Evolutionary conservation across 2,888 invertebrate genomes (phyloP).

Genomic region (Psylliodes chrysocephalus): DNA sequence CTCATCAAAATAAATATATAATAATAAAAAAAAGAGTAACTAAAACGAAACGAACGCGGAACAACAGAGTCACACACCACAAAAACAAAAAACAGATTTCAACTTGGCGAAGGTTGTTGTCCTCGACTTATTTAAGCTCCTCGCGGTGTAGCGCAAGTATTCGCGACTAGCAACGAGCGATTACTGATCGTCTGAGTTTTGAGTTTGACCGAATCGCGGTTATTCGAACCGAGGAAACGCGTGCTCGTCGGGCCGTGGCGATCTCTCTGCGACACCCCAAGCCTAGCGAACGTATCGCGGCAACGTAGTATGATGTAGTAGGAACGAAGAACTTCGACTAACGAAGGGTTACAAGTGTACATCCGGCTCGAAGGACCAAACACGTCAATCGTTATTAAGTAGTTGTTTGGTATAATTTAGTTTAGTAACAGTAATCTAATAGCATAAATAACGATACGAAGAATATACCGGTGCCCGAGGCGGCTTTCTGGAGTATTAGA

Average conservation of each 20-base stretch:
- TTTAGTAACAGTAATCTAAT: no score
- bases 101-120: constrained; percentile 40
- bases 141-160: neutral
- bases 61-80: constrained; percentile 29
- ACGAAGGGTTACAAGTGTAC: neutral
- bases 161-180: constrained; percentile 4
- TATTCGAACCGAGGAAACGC: constrained; percentile 9
- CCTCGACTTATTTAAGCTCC: constrained; percentile 20
- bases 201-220: constrained; percentile 7
- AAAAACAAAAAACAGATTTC: constrained; percentile 27
- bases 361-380: no score
- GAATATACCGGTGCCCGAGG: no score
- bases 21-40: constrained; percentile 12
- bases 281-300: neutral
- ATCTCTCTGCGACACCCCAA: constrained; percentile 2
- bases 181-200: constrained; percentile 7
- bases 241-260: constrained; percentile 21
- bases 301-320: no score
- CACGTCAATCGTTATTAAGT: no score
- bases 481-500: no score
- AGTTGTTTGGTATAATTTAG: no score
- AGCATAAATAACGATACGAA: no score
- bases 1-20: constrained; percentile 15
- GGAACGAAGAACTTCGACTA: neutral
- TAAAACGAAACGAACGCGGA: constrained; percentile 3